A percentile compares a stretch with the other conserved stretches of the same genome.
Evolutionary conservation across 2,888 invertebrate genomes (phyloP).

Genomic region (Parnassius apollo): DNA sequence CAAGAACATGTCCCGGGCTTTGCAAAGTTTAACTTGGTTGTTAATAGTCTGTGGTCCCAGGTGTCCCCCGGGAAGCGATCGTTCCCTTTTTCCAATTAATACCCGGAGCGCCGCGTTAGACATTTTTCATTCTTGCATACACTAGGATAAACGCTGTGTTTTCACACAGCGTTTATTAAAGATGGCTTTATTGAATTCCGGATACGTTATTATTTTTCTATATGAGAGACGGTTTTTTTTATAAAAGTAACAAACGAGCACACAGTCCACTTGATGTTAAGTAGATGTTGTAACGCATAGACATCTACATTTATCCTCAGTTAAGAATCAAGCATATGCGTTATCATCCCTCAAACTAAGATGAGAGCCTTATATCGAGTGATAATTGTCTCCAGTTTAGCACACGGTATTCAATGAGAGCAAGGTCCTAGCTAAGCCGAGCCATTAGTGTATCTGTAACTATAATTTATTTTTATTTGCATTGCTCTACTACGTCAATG

Average conservation of each 20-base stretch:
- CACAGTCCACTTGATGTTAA: too few relatives aligned
- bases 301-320: too few relatives aligned
- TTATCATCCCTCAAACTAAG: too few relatives aligned
- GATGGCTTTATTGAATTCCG: not conserved
- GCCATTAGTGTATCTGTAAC: too few relatives aligned
- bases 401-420: not conserved
- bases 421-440: too few relatives aligned
- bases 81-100: conserved; percentile 22
- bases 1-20: not conserved
- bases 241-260: not conserved
- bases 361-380: too few relatives aligned
- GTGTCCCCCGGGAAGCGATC: conserved; percentile 17
- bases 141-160: not conserved
- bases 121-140: not conserved
- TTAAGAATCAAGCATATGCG: too few relatives aligned
- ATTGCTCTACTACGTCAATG: too few relatives aligned
- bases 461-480: too few relatives aligned
- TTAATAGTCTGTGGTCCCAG: conserved; percentile 21
- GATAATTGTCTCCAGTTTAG: too few relatives aligned
- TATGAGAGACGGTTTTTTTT: not conserved
- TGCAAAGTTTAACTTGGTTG: not conserved
- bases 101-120: not conserved
- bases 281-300: too few relatives aligned
- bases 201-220: not conserved
- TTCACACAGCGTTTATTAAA: too few relatives aligned